Base-by-base conservation (phyloP, 1,140 invertebrate species). In the Drosophila auraria region DNA sequence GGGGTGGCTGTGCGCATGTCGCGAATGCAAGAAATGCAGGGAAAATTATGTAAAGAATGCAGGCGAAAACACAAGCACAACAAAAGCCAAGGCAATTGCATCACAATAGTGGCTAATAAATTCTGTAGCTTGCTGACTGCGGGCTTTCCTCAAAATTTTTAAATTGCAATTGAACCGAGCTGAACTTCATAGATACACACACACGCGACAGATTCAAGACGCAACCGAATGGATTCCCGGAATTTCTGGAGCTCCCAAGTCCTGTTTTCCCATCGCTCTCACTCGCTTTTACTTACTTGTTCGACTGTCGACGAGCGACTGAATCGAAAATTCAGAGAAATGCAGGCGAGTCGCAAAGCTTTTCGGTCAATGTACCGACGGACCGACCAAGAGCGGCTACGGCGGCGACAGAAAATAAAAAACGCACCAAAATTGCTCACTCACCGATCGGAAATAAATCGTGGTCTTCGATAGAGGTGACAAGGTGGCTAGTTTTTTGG, bases 1-100 rank as follows among this genome's bases (percentile, higher is more conserved):
- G 78, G 36, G 66, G 14, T 11, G 30, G 65, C 61, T 44, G 17
- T 83, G 84, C 84, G 86, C 84, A 87, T 87, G 83, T 49, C 84
- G 73, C 64, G 38, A 78, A 78, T 78, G 58, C 70, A 25, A 75
- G 68, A 72, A 50, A 75, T 73, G 33, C 59, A 64, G 38, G 42
- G 47, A 54, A 71, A 89, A 80, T 87, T 87, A 87, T 89, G 86
- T 87, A 89, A 89, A 80, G 68, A 66, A 71, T 82, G 59, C 62
- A 45, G 62, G 44, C 23, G 47, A 60, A 83, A 72, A 57, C 61
- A 38, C 25, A 56, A 51, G 51, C 57, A 51, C 33, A 68, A 62
- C 73, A 72, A 63, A 72, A 69, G 42, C 9, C 50, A 27, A 23
- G 38, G 57, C 40, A 58, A 80, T 80, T 80, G 78, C 78, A 87